phyloP scores from a whole-genome alignment of 2,113 vertebrate species.

The Excalfactoria chinensis region DNA sequence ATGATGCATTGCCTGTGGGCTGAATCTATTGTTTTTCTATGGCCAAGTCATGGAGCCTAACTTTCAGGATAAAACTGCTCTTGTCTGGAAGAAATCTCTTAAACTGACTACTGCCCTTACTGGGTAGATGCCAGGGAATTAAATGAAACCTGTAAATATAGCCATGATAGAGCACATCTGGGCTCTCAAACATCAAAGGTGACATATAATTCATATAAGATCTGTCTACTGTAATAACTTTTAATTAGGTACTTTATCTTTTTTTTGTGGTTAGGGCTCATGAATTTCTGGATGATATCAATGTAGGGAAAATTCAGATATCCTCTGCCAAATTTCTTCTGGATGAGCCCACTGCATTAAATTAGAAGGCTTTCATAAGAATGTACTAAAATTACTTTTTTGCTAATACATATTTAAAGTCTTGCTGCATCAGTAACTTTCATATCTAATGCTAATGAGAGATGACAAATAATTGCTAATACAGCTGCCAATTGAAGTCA shows the following conservation, averaged over 20 bases:
- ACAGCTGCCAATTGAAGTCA: background rate
- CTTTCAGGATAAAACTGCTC: background rate
- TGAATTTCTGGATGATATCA: background rate
- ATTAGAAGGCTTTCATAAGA: conserved; percentile 13
- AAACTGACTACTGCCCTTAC: background rate
- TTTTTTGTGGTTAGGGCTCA: background rate
- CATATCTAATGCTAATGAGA: background rate
- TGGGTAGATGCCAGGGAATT: background rate
- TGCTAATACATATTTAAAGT: background rate
- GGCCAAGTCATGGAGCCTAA: background rate
- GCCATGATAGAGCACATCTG: fast-evolving
- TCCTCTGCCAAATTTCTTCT: background rate
- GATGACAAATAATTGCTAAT: background rate
- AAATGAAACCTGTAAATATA: background rate
- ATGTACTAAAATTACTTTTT: background rate
- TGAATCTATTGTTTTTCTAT: background rate
- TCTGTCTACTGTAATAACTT: background rate
- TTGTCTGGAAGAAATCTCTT: background rate
- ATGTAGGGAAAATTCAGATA: background rate
- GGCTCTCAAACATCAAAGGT: background rate
- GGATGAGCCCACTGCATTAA: background rate
- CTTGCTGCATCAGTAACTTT: background rate
- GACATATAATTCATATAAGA: background rate
- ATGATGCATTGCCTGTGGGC: background rate
- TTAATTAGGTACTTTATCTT: background rate